Conservation (phyloP, 2,888 invertebrate genomes). For the Chaetoderma sp. region DNA sequence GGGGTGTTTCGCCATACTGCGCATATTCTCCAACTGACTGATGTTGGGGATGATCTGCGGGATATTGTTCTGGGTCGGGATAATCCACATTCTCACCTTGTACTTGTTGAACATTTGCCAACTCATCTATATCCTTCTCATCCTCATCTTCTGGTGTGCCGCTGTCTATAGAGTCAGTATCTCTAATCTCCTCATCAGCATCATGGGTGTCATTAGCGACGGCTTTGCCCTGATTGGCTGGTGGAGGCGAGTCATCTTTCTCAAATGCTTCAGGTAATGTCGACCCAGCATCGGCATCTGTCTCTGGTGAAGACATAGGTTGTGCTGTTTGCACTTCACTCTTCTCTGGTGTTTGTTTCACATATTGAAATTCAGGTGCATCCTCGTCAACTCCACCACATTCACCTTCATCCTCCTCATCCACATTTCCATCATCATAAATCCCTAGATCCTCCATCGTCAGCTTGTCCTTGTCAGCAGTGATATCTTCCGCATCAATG, state of each 20-base stretch:
- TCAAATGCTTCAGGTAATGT: conserved; percentile 47
- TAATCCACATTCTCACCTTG: background rate
- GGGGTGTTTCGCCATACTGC: no score
- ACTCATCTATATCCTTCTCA: conserved; percentile 43
- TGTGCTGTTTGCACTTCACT: conserved; percentile 29
- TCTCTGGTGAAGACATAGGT: conserved; percentile 35
- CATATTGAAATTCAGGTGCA: no score
- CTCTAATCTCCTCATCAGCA: conserved; percentile 21
- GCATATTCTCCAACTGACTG: conserved; percentile 25
- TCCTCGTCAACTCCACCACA: conserved; percentile 51
- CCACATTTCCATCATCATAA: conserved; percentile 28
- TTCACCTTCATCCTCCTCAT: conserved; percentile 33
- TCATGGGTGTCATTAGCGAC: background rate
- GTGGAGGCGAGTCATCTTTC: conserved; percentile 41
- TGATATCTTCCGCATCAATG: conserved; percentile 12
- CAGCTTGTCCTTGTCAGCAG: conserved; percentile 24
- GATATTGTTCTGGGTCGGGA: background rate
- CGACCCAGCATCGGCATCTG: conserved; percentile 33
- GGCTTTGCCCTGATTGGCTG: background rate
- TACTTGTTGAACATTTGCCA: no score
- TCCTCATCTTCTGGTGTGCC: conserved; percentile 40
- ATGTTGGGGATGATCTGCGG: background rate
- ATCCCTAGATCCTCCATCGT: conserved; percentile 30
- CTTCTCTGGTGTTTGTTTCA: conserved; percentile 24
- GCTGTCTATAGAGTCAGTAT: conserved; percentile 43